phyloP scores from a whole-genome alignment of 2,888 invertebrate species.

The Chesias legatella region DNA sequence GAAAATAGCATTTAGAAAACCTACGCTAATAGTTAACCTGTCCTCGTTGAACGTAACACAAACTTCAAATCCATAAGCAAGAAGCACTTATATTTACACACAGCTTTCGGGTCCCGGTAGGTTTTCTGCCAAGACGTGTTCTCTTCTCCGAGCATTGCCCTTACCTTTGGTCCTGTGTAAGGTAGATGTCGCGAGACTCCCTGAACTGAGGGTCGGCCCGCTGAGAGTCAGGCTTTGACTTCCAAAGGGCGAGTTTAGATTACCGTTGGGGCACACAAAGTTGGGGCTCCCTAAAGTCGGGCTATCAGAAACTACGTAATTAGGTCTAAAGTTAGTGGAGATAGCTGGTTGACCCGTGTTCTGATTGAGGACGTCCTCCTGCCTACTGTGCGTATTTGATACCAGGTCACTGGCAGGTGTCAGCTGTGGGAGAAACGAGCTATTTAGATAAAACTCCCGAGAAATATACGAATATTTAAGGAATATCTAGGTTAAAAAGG shows the following conservation, averaged over 20 bases:
- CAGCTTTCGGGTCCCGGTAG: constrained; percentile 94
- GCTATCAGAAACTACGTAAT: constrained; percentile 63
- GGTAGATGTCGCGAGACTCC: constrained; percentile 68
- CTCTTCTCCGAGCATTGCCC: constrained; percentile 80
- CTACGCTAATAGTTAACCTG: constrained; percentile 36
- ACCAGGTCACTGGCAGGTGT: constrained; percentile 57
- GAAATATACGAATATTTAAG: too few species aligned
- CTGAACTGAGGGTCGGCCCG: constrained; percentile 70
- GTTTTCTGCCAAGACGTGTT: constrained; percentile 90
- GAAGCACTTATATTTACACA: constrained; percentile 74
- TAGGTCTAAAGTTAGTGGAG: constrained; percentile 64
- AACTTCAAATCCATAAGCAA: constrained; percentile 30
- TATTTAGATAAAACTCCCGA: too few species aligned
- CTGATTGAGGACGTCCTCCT: constrained; percentile 68
- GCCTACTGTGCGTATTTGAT: constrained; percentile 40
- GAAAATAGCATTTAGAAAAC: constrained; percentile 31
- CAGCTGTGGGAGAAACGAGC: constrained; percentile 48
- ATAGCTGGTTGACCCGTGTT: constrained; percentile 55
- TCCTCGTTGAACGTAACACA: constrained; percentile 34
- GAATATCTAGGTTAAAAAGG: too few species aligned
- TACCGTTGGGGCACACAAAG: constrained; percentile 74
- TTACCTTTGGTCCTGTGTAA: constrained; percentile 76
- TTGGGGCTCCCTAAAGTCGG: constrained; percentile 74
- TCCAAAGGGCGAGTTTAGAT: constrained; percentile 62
- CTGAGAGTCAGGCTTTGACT: constrained; percentile 62